Percentiles rank a stretch among this genome's conserved stretches.
phyloP scores from a whole-genome alignment of 2,113 vertebrate genomes.

The Siniperca chuatsi region DNA sequence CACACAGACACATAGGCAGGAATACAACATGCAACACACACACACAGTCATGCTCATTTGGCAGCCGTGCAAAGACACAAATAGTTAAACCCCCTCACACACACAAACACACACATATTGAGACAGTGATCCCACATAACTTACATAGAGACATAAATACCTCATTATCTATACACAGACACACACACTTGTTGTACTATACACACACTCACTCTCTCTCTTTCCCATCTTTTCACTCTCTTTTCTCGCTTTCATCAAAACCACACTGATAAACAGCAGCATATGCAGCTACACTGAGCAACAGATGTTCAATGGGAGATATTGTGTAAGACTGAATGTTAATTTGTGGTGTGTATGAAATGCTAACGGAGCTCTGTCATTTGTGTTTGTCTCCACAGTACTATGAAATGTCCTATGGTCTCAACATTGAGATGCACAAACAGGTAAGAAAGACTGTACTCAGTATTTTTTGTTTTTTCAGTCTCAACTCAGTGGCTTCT shows the following conservation, averaged over 20 bases:
- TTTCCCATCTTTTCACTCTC: neutral
- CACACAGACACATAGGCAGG: neutral
- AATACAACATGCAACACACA: conserved; percentile 12
- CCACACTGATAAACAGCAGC: conserved; percentile 47
- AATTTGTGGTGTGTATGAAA: conserved; percentile 48
- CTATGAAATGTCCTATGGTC: conserved; percentile 83
- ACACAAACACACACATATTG: neutral
- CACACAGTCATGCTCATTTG: conserved; percentile 20
- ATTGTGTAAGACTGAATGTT: conserved; percentile 46
- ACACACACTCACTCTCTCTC: neutral
- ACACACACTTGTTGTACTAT: neutral
- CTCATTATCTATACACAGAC: conserved; percentile 51
- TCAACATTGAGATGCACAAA: conserved; percentile 85
- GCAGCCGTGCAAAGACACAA: conserved; percentile 2
- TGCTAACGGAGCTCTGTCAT: conserved; percentile 48
- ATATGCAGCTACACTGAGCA: conserved; percentile 49
- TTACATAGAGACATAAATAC: conserved; percentile 46
- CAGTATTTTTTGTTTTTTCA: neutral
- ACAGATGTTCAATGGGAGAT: conserved; percentile 57
- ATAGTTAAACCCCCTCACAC: neutral
- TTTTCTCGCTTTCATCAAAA: conserved; percentile 53
- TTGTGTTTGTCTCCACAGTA: conserved; percentile 76
- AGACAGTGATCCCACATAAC: conserved; percentile 35
- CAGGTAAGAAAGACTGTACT: conserved; percentile 69
- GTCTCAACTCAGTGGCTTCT: neutral